These are phyloP conservation scores for Mus spretus DNA, from an alignment of 2,797 vertebrate species.

Conservation along the genomic window DNA sequence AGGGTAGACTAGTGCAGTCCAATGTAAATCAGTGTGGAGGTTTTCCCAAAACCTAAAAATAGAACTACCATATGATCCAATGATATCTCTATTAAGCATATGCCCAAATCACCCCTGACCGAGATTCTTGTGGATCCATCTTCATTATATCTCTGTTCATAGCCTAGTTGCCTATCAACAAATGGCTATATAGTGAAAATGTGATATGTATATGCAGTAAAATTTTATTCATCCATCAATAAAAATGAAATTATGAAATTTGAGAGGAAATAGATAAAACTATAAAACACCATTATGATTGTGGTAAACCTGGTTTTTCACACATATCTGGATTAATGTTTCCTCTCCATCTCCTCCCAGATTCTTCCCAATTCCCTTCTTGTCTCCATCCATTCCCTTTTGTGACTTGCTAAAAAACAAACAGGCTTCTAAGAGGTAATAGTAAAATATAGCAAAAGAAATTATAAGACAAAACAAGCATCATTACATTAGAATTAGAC, in stretches of 20 bases:
- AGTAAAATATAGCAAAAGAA: not conserved
- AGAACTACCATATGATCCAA: not conserved
- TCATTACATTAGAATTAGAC: not conserved
- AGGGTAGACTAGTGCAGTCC: not conserved
- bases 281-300: not conserved
- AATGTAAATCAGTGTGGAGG: not conserved
- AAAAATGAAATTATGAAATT: not conserved
- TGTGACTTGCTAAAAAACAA: not conserved
- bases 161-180: not conserved
- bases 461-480: not conserved
- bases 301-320: not conserved
- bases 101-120: not conserved
- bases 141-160: not conserved
- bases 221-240: not conserved
- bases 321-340: not conserved
- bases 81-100: not conserved
- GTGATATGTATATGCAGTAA: not conserved
- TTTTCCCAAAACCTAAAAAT: not conserved
- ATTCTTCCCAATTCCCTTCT: not conserved
- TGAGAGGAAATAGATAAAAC: not conserved
- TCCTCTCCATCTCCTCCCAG: not conserved
- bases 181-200: not conserved
- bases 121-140: not conserved
- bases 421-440: not conserved
- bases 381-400: not conserved